Conservation (phyloP, 2,797 vertebrate genomes). For the Acrossocheilus wenchowensis region DNA sequence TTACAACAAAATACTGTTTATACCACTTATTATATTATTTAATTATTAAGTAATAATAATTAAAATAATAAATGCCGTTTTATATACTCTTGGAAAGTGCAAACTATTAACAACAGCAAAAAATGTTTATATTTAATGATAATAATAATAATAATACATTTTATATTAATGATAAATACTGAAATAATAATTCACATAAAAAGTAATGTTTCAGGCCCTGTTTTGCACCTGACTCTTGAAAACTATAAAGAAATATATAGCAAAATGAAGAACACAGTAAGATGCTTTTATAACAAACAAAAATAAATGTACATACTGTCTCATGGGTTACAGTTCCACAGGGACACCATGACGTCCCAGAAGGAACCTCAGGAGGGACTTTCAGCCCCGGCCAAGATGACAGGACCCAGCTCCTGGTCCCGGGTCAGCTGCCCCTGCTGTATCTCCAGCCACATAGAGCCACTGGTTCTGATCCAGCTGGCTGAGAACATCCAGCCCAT, state of each 20-base stretch:
- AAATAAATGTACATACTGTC: not conserved
- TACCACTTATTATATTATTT: not conserved
- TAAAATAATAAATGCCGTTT: not conserved
- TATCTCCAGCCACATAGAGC: slow-evolving; percentile 69
- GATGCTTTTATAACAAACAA: not conserved
- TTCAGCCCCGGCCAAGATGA: not conserved
- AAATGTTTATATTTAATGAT: not conserved
- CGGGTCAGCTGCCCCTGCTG: slow-evolving; percentile 79
- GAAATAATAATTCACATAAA: not conserved
- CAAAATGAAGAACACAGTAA: not conserved
- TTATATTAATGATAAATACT: not conserved
- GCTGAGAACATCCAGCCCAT: slow-evolving; percentile 69
- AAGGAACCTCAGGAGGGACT: slow-evolving; percentile 37
- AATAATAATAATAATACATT: not conserved
- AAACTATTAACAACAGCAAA: not conserved
- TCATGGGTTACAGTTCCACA: not conserved
- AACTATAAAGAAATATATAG: not conserved
- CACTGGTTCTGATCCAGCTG: slow-evolving; percentile 78
- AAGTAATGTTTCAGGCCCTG: not conserved
- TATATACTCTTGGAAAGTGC: not conserved
- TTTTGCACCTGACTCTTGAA: not conserved
- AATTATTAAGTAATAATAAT: not conserved
- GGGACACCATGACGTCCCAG: slow-evolving; percentile 51
- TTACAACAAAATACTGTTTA: not conserved
- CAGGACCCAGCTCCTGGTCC: slow-evolving; percentile 70